These are phyloP conservation scores for Acleris emargana DNA, from an alignment of 2,888 invertebrate genomes.

Conservation along the genomic window DNA sequence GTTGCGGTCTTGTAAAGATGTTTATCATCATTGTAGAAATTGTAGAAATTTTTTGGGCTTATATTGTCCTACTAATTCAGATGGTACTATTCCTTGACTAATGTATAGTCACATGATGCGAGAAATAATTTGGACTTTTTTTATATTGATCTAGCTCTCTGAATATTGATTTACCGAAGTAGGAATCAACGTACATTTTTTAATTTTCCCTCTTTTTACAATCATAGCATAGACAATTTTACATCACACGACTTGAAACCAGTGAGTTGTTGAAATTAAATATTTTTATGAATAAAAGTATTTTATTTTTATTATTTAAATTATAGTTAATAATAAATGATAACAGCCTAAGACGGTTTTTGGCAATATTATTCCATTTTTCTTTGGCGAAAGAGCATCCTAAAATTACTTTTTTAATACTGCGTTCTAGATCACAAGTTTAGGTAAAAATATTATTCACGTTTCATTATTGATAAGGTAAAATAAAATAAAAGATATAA, in stretches of 20 bases:
- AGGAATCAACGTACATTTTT: not conserved
- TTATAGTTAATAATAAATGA: constrained; percentile 2
- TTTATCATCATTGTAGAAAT: constrained; percentile 75
- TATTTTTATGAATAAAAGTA: constrained; percentile 27
- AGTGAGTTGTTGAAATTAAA: constrained; percentile 22
- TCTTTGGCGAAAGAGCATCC: not conserved
- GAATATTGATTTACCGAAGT: not conserved
- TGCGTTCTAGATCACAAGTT: constrained; percentile 20
- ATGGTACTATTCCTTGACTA: constrained; percentile 42
- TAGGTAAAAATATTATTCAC: not conserved
- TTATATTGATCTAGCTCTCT: not conserved
- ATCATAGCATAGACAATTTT: constrained; percentile 31
- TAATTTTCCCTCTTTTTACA: constrained; percentile 1
- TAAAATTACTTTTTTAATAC: too few relatives aligned
- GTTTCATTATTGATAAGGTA: too few relatives aligned
- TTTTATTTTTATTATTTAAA: not conserved
- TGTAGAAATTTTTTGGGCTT: constrained; percentile 70
- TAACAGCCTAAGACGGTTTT: not conserved
- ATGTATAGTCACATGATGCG: not conserved
- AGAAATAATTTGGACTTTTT: too few relatives aligned
- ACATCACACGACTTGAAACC: constrained; percentile 23
- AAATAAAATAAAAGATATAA: not conserved
- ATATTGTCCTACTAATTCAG: constrained; percentile 74
- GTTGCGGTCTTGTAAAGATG: constrained; percentile 74
- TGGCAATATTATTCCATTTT: not conserved